Evolutionary conservation across 2,888 invertebrate species (phyloP).

Genomic region (Trissonchulus latispiculum): DNA sequence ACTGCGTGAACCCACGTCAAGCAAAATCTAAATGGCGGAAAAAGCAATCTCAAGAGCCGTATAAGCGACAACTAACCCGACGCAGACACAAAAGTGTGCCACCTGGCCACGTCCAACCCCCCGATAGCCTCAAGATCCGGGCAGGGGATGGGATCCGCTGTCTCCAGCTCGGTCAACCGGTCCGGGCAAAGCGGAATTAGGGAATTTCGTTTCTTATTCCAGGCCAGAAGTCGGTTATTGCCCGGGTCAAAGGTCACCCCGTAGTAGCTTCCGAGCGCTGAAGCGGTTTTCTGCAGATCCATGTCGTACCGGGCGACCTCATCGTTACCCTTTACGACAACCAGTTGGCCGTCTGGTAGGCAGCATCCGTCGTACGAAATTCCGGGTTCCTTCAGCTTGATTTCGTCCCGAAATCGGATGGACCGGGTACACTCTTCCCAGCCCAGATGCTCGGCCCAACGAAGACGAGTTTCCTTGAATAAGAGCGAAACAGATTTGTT

Average conservation of each 20-base stretch:
- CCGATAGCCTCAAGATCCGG: background rate
- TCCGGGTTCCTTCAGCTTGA: background rate
- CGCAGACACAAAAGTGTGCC: background rate
- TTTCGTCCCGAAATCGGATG: conserved; percentile 1
- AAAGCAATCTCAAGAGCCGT: too few relatives aligned
- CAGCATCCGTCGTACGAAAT: conserved; percentile 1
- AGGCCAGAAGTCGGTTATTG: background rate
- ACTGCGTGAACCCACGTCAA: too few relatives aligned
- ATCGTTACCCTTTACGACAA: conserved; percentile 10
- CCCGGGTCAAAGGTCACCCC: background rate
- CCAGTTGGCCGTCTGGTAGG: background rate
- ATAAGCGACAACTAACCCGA: too few relatives aligned
- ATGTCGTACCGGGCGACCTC: background rate
- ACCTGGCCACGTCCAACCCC: background rate
- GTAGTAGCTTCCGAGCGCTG: background rate
- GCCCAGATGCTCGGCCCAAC: background rate
- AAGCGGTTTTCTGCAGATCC: background rate
- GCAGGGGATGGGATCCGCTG: background rate
- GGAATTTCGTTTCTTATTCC: background rate
- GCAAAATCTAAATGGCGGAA: too few relatives aligned
- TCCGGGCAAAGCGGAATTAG: background rate
- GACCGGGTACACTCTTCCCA: background rate
- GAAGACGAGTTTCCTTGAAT: background rate
- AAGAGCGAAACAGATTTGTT: too few relatives aligned
- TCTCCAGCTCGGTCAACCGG: background rate